phyloP scores from a whole-genome alignment of 2,888 invertebrate species.

The Andricus quercusramuli region DNA sequence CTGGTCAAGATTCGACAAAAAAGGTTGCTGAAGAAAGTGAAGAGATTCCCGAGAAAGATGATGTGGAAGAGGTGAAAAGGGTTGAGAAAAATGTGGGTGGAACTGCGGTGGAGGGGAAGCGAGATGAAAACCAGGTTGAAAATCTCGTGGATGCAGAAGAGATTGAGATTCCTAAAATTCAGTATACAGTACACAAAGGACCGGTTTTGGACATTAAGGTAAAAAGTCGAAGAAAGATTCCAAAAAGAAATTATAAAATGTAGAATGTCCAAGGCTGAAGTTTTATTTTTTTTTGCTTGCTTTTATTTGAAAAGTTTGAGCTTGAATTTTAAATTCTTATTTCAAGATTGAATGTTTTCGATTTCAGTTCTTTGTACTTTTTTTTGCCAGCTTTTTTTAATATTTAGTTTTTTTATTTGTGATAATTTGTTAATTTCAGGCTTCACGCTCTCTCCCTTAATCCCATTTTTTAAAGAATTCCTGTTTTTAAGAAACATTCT shows the following conservation, averaged over 20 bases:
- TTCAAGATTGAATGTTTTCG: no score
- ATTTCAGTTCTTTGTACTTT: no score
- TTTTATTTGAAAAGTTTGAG: neutral
- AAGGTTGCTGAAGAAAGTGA: conserved; percentile 20
- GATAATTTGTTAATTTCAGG: no score
- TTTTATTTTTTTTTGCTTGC: neutral
- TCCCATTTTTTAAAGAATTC: no score
- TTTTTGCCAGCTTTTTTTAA: no score
- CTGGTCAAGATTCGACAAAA: conserved; percentile 41
- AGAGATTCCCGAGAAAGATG: neutral
- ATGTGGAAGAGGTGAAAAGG: neutral
- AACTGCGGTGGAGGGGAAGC: conserved; percentile 48
- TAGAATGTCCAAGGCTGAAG: neutral
- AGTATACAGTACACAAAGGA: conserved; percentile 74
- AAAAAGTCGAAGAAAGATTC: conserved; percentile 54
- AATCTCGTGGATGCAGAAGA: conserved; percentile 26
- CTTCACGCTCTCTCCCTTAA: no score
- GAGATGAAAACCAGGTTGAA: conserved; percentile 43
- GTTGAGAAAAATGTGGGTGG: neutral
- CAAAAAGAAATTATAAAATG: neutral
- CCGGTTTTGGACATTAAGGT: conserved; percentile 77
- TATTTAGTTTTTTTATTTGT: no score
- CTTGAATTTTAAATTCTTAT: no score
- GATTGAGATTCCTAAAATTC: conserved; percentile 45
- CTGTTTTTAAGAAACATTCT: no score